phyloP scores from a whole-genome alignment of 1,140 invertebrate species.

The Sarcophaga peregrina region DNA sequence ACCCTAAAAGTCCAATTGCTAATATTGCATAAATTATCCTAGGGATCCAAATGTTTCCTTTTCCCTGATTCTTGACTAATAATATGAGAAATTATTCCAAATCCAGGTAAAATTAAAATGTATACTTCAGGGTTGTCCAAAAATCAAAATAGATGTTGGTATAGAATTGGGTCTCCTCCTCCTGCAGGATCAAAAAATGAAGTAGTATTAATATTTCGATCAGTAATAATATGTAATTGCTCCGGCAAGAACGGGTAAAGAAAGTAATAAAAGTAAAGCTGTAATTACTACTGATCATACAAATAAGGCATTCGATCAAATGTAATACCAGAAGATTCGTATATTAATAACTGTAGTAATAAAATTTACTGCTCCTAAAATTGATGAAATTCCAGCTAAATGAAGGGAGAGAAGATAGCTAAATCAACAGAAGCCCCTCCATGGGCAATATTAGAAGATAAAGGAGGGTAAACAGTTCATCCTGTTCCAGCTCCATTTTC shows the following conservation, averaged over 20 bases:
- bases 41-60: slow-evolving; percentile 70
- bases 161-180: slow-evolving; percentile 74
- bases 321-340: too few species aligned
- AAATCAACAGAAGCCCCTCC: slow-evolving; percentile 65
- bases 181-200: slow-evolving; percentile 68
- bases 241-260: slow-evolving; percentile 62
- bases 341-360: too few species aligned
- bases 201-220: slow-evolving; percentile 55
- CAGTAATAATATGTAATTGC: background rate
- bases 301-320: slow-evolving; percentile 70
- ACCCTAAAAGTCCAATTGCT: slow-evolving; percentile 74
- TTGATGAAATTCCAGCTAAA: too few species aligned
- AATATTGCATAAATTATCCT: slow-evolving; percentile 76
- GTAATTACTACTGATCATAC: slow-evolving; percentile 68
- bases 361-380: too few species aligned
- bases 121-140: slow-evolving; percentile 68
- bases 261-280: slow-evolving; percentile 71
- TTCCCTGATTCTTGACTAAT: too few species aligned
- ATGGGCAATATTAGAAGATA: slow-evolving; percentile 71
- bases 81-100: too few species aligned
- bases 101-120: too few species aligned
- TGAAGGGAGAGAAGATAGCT: too few species aligned
- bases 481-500: slow-evolving; percentile 52
- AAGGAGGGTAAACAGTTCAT: slow-evolving; percentile 77
- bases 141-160: slow-evolving; percentile 86